Evolutionary conservation across 2,888 invertebrate species (phyloP), one percentile per base, ranked within the genome.

Genomic region (Hermaeophaga mercurialis): DNA sequence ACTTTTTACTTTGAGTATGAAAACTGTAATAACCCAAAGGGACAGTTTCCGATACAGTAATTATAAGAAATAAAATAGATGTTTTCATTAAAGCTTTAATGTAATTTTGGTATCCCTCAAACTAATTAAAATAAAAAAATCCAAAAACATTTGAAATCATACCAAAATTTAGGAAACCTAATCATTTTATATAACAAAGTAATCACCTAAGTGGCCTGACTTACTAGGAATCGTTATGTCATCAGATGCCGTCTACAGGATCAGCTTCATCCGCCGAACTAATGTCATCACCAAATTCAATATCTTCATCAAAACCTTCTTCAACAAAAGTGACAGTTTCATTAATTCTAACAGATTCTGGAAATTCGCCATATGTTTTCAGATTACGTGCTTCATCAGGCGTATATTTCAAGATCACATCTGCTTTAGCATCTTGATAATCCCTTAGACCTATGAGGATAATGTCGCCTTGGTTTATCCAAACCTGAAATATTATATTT

Each of bases 401-500:
- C 63, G 97, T 97, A 78, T 99, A 99, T 81, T 99, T 99, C 68
- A 97, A 84, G 73, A 99, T 99, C 64, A 99, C 98, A 80, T 99
- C 99, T 57, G 98, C 98, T 80, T 98, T 96, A 7, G 94, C 91
- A 76, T 95, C 94, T 81, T 95, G 98, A 80, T 96, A 98, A 80
- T 97, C 97, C 77, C 99, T 85, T 72, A 99, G 83, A 64, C 99
- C 98, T 73, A 99, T 93, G 70, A 99, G 82, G 79, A 99, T 97
- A 61, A 99, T 98, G 75, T 99, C 99, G 56, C 97, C 96, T 81
- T 95, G 94, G 81, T 97, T 98, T 73, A 98, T 97, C 98, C 95
- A 98, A 9, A 94, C 91, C 88, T 88, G 68, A 6, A 73, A 69
- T 28, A 50, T 61, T 22, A 22, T 22, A 22, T 22, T n/a, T n/a